Evolutionary conservation across 2,888 invertebrate genomes (phyloP).

Genomic region (Microctonus brassicae): DNA sequence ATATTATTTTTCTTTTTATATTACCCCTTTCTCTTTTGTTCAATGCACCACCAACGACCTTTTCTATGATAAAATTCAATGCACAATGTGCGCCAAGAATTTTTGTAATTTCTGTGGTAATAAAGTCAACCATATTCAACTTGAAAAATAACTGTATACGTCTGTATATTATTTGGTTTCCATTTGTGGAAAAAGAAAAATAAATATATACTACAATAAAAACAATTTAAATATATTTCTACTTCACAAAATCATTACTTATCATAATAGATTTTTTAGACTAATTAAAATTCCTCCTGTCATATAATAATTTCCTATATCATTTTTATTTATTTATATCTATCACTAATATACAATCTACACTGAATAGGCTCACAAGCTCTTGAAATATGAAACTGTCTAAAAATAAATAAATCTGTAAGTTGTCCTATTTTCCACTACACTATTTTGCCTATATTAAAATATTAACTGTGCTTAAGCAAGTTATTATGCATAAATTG

Average conservation of each 20-base stretch:
- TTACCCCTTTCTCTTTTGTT: not conserved
- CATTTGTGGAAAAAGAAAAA: no score
- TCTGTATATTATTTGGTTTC: no score
- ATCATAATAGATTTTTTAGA: no score
- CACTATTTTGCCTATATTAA: not conserved
- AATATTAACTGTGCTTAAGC: not conserved
- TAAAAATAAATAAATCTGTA: not conserved
- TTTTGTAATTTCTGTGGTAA: not conserved
- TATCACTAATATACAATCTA: no score
- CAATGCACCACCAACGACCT: not conserved
- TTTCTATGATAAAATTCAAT: conserved; percentile 9
- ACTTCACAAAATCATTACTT: no score
- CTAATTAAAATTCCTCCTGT: no score
- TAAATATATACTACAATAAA: no score
- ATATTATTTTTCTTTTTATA: not conserved
- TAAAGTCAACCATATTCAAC: not conserved
- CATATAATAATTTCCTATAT: no score
- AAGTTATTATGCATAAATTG: conserved; percentile 19
- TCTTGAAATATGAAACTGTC: not conserved
- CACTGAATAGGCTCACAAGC: no score
- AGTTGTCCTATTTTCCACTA: not conserved
- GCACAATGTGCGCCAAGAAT: not conserved
- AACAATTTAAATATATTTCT: no score
- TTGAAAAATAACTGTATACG: no score
- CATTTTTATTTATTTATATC: no score